phyloP scores from a whole-genome alignment of 1,140 invertebrate species.

The Tetragnatha versicolor region DNA sequence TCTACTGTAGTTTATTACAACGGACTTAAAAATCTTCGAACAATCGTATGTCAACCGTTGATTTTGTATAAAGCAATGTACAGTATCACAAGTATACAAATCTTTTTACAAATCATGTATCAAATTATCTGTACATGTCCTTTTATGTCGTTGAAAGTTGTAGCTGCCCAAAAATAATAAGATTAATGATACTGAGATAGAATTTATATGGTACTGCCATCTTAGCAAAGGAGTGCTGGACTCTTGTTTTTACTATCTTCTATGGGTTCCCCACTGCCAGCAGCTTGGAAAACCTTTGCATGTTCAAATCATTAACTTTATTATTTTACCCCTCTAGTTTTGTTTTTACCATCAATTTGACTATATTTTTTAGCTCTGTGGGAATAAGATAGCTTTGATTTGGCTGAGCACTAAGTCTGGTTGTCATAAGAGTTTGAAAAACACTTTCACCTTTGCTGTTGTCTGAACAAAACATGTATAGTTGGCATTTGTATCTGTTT shows the following conservation, averaged over 20 bases:
- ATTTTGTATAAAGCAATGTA: constrained; percentile 54
- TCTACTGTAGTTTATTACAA: constrained; percentile 30
- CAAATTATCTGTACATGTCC: constrained; percentile 53
- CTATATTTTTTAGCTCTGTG: constrained; percentile 13
- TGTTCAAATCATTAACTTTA: constrained; percentile 5
- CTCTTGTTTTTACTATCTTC: constrained; percentile 44
- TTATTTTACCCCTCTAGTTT: constrained; percentile 11
- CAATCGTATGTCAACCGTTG: constrained; percentile 43
- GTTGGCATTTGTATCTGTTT: constrained; percentile 21
- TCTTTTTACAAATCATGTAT: constrained; percentile 55
- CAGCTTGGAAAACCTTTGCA: constrained; percentile 29
- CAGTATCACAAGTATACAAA: constrained; percentile 52
- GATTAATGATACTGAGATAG: background rate
- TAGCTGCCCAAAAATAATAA: constrained; percentile 29
- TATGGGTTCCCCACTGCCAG: constrained; percentile 51
- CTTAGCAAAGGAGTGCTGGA: constrained; percentile 50
- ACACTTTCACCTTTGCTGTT: constrained; percentile 13
- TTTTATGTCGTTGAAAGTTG: constrained; percentile 49
- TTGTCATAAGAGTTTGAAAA: constrained; percentile 12
- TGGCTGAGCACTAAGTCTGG: constrained; percentile 50
- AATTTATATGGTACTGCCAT: constrained; percentile 48
- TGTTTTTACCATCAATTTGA: background rate
- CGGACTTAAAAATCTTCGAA: constrained; percentile 27
- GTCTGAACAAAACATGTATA: constrained; percentile 50
- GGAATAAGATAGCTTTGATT: constrained; percentile 50